Conservation (phyloP, 1,140 invertebrate species). For the Anthonomus grandis region DNA sequence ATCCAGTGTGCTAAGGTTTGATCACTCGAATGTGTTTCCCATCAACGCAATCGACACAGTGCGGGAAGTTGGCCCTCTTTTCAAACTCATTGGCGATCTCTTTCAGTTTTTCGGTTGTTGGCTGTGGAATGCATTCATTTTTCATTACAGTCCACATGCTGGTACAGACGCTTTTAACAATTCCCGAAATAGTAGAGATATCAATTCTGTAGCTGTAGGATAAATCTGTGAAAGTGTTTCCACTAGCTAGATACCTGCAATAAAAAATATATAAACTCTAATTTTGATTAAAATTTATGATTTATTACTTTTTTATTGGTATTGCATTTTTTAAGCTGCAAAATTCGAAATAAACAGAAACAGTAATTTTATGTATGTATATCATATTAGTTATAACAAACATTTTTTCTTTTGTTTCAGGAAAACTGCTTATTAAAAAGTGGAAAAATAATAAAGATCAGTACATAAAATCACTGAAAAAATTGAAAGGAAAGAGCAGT, state of each 20-base stretch:
- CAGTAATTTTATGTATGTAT: too few species aligned
- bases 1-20: slow-evolving; percentile 40
- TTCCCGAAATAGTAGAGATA: background rate
- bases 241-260: too few species aligned
- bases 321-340: too few species aligned
- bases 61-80: background rate
- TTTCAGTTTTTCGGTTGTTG: slow-evolving; percentile 33
- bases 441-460: too few species aligned
- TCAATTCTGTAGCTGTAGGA: background rate
- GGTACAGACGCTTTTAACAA: background rate
- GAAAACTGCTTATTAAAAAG: background rate
- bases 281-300: background rate
- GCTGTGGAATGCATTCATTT: background rate
- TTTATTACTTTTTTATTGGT: background rate
- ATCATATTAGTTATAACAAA: background rate
- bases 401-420: slow-evolving; percentile 1
- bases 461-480: too few species aligned
- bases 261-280: too few species aligned
- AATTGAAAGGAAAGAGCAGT: too few species aligned
- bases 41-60: slow-evolving; percentile 48
- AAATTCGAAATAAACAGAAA: too few species aligned
- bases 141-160: slow-evolving; percentile 3
- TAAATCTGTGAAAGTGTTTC: slow-evolving; percentile 4
- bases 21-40: slow-evolving; percentile 46
- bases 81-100: slow-evolving; percentile 39